phyloP scores from a whole-genome alignment of 2,797 vertebrate species.

The Bryconaethiops microstoma region DNA sequence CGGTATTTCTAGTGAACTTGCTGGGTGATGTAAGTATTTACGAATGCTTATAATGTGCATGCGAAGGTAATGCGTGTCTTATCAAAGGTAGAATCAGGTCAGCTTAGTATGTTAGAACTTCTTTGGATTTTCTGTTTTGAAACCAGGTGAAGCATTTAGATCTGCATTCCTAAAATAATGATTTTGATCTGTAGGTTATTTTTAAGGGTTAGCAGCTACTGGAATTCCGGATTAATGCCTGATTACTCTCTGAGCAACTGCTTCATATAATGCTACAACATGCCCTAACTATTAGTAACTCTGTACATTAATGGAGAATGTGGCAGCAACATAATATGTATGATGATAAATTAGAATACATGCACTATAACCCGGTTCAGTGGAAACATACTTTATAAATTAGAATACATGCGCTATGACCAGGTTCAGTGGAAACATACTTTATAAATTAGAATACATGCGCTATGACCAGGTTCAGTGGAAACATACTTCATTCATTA shows the following conservation, averaged over 20 bases:
- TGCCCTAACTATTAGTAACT: background rate
- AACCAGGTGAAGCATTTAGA: background rate
- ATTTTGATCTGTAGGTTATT: background rate
- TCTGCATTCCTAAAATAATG: background rate
- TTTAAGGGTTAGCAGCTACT: background rate
- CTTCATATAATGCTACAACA: background rate
- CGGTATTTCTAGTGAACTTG: conserved; percentile 38
- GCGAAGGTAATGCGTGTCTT: conserved; percentile 34
- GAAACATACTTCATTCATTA: too few relatives aligned
- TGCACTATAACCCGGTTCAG: background rate
- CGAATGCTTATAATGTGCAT: conserved; percentile 40
- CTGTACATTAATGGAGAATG: background rate
- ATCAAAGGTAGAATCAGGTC: conserved; percentile 11
- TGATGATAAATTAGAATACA: background rate
- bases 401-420: too few relatives aligned
- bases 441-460: too few relatives aligned
- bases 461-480: too few relatives aligned
- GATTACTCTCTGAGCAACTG: background rate
- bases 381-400: too few relatives aligned
- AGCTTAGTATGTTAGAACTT: background rate
- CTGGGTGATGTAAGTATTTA: conserved; percentile 36
- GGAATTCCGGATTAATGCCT: background rate
- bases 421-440: too few relatives aligned
- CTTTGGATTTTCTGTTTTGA: background rate
- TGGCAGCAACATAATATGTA: background rate